These are phyloP conservation scores for Herpailurus yagouaroundi DNA, from an alignment of 2,113 vertebrate genomes.

Conservation along the genomic window DNA sequence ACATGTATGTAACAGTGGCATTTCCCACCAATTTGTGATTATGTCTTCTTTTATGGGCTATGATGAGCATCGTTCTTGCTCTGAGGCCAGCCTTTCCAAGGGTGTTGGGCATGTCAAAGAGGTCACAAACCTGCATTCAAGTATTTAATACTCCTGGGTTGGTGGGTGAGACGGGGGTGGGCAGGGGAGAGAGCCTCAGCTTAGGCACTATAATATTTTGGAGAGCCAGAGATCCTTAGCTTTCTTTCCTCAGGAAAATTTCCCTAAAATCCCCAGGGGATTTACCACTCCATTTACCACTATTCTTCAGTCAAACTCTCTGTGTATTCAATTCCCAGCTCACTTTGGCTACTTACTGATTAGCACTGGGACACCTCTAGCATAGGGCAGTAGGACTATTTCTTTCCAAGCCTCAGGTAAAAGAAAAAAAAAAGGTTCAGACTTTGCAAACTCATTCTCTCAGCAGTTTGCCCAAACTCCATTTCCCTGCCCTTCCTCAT, in stretches of 20 bases:
- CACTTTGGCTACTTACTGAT: constrained; percentile 58
- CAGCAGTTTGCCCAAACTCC: not conserved
- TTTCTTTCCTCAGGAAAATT: not conserved
- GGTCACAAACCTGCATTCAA: not conserved
- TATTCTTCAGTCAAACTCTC: not conserved
- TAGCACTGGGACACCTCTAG: not conserved
- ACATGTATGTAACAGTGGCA: not conserved
- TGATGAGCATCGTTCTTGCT: not conserved
- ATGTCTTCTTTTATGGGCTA: not conserved
- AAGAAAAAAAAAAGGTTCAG: not conserved
- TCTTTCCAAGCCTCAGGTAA: constrained; percentile 1
- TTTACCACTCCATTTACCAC: not conserved
- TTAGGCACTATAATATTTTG: not conserved
- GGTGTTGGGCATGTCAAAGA: too few species aligned
- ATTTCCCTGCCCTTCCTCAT: not conserved
- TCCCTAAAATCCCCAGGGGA: not conserved
- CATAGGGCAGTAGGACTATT: not conserved
- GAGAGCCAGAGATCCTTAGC: not conserved
- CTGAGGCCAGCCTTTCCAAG: not conserved
- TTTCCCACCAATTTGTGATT: too few species aligned
- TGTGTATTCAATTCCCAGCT: constrained; percentile 47
- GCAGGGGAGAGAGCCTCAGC: too few species aligned
- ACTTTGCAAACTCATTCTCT: not conserved
- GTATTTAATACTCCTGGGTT: not conserved
- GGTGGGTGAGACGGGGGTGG: not conserved